These are phyloP conservation scores for Drosophila lacteicornis DNA, from an alignment of 1,140 invertebrate species.

Conservation along the genomic window DNA sequence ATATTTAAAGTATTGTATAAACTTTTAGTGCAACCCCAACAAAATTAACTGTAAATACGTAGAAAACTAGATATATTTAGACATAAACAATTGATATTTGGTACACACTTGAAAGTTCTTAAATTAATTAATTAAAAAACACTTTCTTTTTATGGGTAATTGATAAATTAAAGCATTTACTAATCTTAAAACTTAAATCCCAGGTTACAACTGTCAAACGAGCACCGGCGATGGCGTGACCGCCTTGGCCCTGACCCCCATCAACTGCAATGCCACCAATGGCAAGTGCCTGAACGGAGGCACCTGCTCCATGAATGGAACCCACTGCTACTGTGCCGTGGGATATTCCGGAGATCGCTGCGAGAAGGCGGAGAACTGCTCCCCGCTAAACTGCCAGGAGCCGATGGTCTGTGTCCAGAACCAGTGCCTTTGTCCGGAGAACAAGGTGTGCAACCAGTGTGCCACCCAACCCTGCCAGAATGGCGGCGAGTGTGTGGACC, in stretches of 20 bases:
- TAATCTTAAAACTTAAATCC: background rate
- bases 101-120: slow-evolving; percentile 15
- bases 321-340: slow-evolving; percentile 89
- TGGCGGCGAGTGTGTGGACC: slow-evolving; percentile 88
- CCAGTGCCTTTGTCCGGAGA: slow-evolving; percentile 86
- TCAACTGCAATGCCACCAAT: slow-evolving; percentile 75
- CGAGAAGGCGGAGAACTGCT: slow-evolving; percentile 90
- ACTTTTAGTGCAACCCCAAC: slow-evolving; percentile 64
- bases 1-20: background rate
- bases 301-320: slow-evolving; percentile 90
- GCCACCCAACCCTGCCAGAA: slow-evolving; percentile 88
- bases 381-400: slow-evolving; percentile 85
- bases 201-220: slow-evolving; percentile 81
- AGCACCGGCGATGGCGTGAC: slow-evolving; percentile 57
- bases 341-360: slow-evolving; percentile 92
- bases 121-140: background rate
- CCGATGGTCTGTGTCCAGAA: slow-evolving; percentile 88
- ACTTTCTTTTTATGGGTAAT: background rate
- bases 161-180: background rate
- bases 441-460: slow-evolving; percentile 85
- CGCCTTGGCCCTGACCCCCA: slow-evolving; percentile 65
- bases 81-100: slow-evolving; percentile 24
- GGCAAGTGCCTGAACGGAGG: slow-evolving; percentile 91
- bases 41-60: slow-evolving; percentile 62
- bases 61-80: slow-evolving; percentile 17